Conservation (phyloP, 1,140 invertebrate species). For the Pteromalus puparum region DNA sequence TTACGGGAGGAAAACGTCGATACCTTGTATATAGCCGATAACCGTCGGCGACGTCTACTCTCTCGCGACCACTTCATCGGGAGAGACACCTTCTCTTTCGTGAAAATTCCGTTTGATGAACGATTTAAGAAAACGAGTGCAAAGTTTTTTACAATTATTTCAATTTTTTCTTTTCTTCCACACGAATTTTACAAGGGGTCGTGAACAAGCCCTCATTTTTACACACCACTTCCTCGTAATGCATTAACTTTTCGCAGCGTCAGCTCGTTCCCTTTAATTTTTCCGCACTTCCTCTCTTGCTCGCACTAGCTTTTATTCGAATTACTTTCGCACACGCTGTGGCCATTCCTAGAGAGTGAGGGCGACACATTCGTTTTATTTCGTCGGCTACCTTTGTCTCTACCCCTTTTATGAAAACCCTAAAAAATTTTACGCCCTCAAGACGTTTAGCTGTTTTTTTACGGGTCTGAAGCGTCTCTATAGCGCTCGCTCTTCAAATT, state of each 20-base stretch:
- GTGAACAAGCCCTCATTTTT: background rate
- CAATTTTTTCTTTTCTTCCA: background rate
- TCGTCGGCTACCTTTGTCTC: background rate
- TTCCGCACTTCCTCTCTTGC: background rate
- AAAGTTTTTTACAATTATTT: background rate
- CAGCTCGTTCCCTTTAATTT: slow-evolving; percentile 13
- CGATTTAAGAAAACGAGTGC: background rate
- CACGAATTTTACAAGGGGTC: background rate
- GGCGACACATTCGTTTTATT: background rate
- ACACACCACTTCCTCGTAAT: background rate
- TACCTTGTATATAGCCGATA: background rate
- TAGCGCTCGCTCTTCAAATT: background rate
- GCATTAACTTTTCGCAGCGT: slow-evolving; percentile 2
- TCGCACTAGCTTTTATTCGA: background rate
- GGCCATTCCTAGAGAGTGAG: background rate
- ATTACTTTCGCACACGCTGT: background rate
- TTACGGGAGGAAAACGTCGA: background rate
- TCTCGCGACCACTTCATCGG: background rate
- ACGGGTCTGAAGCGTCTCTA: background rate
- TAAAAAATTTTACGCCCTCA: background rate
- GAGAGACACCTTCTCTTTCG: too few species aligned
- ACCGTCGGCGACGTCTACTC: background rate
- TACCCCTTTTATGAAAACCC: background rate
- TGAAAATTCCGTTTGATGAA: background rate
- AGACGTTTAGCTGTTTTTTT: slow-evolving; percentile 1